These are phyloP conservation scores for Phrynocephalus forsythii DNA, from an alignment of 2,797 vertebrate genomes.

Conservation along the genomic window DNA sequence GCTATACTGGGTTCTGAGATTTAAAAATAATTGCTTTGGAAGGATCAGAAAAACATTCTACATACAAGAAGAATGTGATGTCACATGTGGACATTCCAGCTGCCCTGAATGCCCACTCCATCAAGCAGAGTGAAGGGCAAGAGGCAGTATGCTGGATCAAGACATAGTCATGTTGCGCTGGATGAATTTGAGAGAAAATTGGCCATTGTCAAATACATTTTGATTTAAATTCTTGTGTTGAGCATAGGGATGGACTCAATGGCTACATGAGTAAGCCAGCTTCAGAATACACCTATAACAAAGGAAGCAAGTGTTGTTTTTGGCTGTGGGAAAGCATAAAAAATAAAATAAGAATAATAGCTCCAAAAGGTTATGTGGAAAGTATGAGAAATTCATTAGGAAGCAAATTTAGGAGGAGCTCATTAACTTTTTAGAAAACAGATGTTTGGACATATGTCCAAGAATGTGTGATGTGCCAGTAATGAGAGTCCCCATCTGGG, in stretches of 20 bases:
- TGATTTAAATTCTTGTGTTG: too few species aligned
- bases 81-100: too few species aligned
- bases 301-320: neutral
- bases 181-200: too few species aligned
- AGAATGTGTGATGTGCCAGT: conserved; percentile 51
- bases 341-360: neutral
- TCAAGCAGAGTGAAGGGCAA: neutral
- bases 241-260: too few species aligned
- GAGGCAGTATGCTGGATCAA: neutral
- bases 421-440: conserved; percentile 55
- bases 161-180: neutral
- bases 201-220: too few species aligned
- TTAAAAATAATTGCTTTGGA: neutral
- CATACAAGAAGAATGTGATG: neutral
- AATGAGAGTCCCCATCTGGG: conserved; percentile 66
- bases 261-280: neutral
- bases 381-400: conserved; percentile 44
- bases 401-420: conserved; percentile 51
- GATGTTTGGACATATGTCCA: conserved; percentile 65
- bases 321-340: neutral
- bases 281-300: neutral
- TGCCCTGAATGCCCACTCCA: neutral
- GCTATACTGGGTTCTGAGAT: neutral
- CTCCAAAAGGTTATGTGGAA: conserved; percentile 1
- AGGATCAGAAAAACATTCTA: neutral